These are phyloP conservation scores for Cataglyphis cursor DNA, from an alignment of 2,888 invertebrate genomes.

Conservation along the genomic window DNA sequence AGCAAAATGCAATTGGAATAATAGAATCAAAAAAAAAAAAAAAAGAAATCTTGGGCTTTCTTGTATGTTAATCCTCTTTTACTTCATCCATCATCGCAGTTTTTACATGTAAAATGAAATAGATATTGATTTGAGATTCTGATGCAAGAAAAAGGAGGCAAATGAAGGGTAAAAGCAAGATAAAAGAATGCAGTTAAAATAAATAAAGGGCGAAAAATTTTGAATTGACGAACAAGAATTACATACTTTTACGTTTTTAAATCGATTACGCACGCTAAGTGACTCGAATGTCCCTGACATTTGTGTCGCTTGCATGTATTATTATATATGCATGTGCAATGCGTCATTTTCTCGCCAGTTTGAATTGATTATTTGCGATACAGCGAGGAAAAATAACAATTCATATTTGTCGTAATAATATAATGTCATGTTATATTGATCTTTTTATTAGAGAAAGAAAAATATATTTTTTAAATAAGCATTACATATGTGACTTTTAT, in stretches of 20 bases:
- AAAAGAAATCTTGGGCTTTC: background rate
- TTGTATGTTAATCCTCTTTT: background rate
- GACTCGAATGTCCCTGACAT: slow-evolving; percentile 42
- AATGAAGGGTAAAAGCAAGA: background rate
- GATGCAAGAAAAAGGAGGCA: too few relatives aligned
- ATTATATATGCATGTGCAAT: slow-evolving; percentile 30
- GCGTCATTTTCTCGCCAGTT: slow-evolving; percentile 15
- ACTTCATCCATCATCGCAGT: background rate
- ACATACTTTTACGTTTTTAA: background rate
- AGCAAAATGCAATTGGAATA: background rate
- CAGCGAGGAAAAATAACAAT: background rate
- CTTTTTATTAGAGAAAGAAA: background rate
- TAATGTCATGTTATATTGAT: background rate
- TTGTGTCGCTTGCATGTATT: slow-evolving; percentile 20
- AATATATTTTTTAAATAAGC: background rate
- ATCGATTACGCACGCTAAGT: background rate
- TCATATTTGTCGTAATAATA: background rate
- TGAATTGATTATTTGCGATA: slow-evolving; percentile 20
- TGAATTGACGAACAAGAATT: background rate
- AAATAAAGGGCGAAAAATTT: background rate
- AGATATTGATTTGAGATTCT: background rate
- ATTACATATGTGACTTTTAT: background rate
- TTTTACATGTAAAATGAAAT: background rate
- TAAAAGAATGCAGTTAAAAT: background rate
- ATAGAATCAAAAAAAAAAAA: background rate